Conservation (phyloP, 2,888 invertebrate species). For the Linyphia triangularis region DNA sequence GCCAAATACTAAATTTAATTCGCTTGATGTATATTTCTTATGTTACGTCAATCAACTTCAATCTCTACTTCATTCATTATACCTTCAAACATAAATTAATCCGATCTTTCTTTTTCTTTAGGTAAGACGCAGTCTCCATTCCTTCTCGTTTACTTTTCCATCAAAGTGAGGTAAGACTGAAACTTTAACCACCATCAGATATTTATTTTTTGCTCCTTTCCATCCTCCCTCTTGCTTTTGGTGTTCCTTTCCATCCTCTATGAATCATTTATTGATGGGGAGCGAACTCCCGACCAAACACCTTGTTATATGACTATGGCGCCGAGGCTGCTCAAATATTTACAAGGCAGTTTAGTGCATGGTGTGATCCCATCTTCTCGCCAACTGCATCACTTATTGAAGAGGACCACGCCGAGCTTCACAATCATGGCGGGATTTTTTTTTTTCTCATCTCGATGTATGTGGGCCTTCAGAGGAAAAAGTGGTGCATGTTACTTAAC, state of each 20-base stretch:
- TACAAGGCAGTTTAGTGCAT: conserved; percentile 69
- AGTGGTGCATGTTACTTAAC: no score
- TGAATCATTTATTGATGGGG: conserved; percentile 75
- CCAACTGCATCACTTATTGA: conserved; percentile 70
- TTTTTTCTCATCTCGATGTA: conserved; percentile 5
- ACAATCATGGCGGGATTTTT: conserved; percentile 58
- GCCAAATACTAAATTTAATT: no score
- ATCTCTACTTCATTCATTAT: no score
- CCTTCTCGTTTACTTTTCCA: conserved; percentile 63
- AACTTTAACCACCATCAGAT: conserved; percentile 71
- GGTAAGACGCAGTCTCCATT: conserved; percentile 14
- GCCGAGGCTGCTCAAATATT: conserved; percentile 72
- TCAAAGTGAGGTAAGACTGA: conserved; percentile 65
- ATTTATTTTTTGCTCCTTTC: conserved; percentile 51
- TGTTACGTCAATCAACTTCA: no score
- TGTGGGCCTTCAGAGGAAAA: background rate
- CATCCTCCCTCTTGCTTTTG: conserved; percentile 23
- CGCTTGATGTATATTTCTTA: no score
- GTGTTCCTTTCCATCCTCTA: conserved; percentile 8
- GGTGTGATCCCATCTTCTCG: conserved; percentile 69
- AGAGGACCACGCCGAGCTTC: conserved; percentile 62
- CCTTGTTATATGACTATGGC: conserved; percentile 71
- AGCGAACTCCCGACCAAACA: conserved; percentile 56
- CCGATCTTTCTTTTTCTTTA: conserved; percentile 15
- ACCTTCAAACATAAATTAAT: background rate